A percentile compares a stretch with the other conserved stretches of the same genome.
These are phyloP conservation scores for Drosophila cognata DNA, from an alignment of 2,888 invertebrate species.

Conservation along the genomic window DNA sequence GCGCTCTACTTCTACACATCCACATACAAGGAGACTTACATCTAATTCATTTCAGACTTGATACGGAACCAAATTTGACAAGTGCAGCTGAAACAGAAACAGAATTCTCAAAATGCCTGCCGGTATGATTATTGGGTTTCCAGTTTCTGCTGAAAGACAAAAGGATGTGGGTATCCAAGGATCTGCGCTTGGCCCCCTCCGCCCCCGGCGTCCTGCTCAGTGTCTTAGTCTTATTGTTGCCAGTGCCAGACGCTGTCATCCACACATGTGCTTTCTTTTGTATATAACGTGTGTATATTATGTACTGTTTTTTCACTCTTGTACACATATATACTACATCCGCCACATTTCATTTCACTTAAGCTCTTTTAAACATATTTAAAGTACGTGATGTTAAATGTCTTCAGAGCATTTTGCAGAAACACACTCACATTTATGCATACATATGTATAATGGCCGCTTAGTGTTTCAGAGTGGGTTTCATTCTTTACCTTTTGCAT, in stretches of 20 bases:
- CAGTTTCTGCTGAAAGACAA: conserved; percentile 42
- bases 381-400: conserved; percentile 78
- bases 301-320: conserved; percentile 14
- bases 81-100: conserved; percentile 21
- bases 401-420: conserved; percentile 64
- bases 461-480: conserved; percentile 20
- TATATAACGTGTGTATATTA: conserved; percentile 24
- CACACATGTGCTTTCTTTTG: conserved; percentile 36
- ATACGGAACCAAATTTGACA: conserved; percentile 59
- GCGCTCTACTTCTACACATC: conserved; percentile 7
- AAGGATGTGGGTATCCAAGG: conserved; percentile 33
- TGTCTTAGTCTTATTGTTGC: conserved; percentile 35
- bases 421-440: background rate
- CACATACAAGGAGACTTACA: conserved; percentile 34
- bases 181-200: conserved; percentile 10
- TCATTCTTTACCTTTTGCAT: conserved; percentile 64
- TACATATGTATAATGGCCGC: background rate
- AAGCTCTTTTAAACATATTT: conserved; percentile 79
- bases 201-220: background rate
- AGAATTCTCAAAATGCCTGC: conserved; percentile 27
- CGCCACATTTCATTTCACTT: conserved; percentile 72
- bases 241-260: conserved; percentile 55
- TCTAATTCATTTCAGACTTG: conserved; percentile 56
- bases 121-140: conserved; percentile 5
- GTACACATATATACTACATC: conserved; percentile 1